Evolutionary conservation across 2,888 invertebrate genomes (phyloP).

Genomic region (Scaptomyza reducta): DNA sequence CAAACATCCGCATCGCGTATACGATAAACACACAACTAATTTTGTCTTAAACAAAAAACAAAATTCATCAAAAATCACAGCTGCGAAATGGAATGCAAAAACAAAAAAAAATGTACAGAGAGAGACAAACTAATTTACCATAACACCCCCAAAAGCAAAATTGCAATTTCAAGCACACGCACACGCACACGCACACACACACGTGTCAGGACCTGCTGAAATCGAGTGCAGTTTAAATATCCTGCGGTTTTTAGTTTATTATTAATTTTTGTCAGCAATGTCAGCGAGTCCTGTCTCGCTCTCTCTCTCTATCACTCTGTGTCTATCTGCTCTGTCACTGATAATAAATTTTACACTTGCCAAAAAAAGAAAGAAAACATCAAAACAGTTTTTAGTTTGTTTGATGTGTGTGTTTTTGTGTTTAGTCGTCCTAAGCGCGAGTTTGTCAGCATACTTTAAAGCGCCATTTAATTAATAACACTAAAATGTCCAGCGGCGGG

Average conservation of each 20-base stretch:
- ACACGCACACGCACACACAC: constrained; percentile 9
- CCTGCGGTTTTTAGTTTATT: constrained; percentile 78
- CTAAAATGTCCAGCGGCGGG: constrained; percentile 29
- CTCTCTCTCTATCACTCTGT: constrained; percentile 10
- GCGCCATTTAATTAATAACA: constrained; percentile 73
- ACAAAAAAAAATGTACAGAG: constrained; percentile 24
- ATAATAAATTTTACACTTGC: constrained; percentile 67
- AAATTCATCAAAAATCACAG: constrained; percentile 8
- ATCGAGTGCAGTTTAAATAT: constrained; percentile 77
- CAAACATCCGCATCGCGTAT: constrained; percentile 42
- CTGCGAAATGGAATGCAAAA: background rate
- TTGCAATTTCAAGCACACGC: constrained; percentile 32
- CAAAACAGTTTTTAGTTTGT: background rate
- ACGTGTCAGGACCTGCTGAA: constrained; percentile 12
- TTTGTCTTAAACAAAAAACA: constrained; percentile 27
- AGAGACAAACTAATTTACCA: constrained; percentile 66
- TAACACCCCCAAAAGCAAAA: constrained; percentile 39
- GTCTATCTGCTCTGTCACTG: constrained; percentile 69
- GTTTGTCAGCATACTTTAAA: constrained; percentile 55
- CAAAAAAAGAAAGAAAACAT: constrained; percentile 27
- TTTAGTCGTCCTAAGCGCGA: constrained; percentile 47
- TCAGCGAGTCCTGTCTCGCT: constrained; percentile 27
- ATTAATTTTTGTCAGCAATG: constrained; percentile 74
- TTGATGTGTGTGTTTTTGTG: background rate
- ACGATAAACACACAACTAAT: constrained; percentile 71